phyloP scores from a whole-genome alignment of 2,113 vertebrate species.

The Festucalex cinctus region DNA sequence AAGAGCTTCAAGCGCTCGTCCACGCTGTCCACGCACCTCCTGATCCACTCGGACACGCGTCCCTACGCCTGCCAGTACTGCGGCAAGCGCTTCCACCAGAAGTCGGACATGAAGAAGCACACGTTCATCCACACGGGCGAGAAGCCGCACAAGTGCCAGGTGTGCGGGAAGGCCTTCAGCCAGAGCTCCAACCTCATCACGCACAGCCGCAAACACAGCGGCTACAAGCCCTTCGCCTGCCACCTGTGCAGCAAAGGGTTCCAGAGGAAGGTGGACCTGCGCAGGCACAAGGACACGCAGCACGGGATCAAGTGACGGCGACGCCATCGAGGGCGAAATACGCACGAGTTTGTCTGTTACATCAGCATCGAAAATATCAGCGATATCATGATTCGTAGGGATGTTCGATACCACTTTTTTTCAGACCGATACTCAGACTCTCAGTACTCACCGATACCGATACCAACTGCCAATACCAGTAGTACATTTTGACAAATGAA shows the following conservation, averaged over 20 bases:
- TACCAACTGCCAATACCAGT: too few relatives aligned
- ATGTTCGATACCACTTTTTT: too few relatives aligned
- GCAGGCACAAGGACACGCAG: conserved; percentile 94
- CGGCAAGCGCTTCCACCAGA: conserved; percentile 97
- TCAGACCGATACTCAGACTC: too few relatives aligned
- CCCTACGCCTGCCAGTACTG: conserved; percentile 98
- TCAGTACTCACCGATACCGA: too few relatives aligned
- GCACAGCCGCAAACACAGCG: conserved; percentile 97
- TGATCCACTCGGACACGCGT: conserved; percentile 96
- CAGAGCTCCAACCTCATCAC: conserved; percentile 99
- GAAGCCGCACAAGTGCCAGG: conserved; percentile 98
- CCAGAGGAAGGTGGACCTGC: conserved; percentile 95
- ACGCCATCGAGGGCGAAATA: not conserved
- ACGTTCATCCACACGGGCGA: conserved; percentile 99
- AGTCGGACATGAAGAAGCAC: conserved; percentile 99
- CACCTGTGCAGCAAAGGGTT: conserved; percentile 96
- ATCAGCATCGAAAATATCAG: too few relatives aligned
- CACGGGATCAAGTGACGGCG: conserved; percentile 87
- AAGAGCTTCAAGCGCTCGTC: conserved; percentile 98
- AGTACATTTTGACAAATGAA: too few relatives aligned
- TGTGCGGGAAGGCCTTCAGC: conserved; percentile 98
- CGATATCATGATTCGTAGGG: too few relatives aligned
- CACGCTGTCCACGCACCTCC: conserved; percentile 92
- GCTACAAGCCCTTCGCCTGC: conserved; percentile 96
- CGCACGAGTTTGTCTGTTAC: too few relatives aligned